Evolutionary conservation across 2,888 invertebrate genomes (phyloP).

Genomic region (Harpagoxenus sublaevis): DNA sequence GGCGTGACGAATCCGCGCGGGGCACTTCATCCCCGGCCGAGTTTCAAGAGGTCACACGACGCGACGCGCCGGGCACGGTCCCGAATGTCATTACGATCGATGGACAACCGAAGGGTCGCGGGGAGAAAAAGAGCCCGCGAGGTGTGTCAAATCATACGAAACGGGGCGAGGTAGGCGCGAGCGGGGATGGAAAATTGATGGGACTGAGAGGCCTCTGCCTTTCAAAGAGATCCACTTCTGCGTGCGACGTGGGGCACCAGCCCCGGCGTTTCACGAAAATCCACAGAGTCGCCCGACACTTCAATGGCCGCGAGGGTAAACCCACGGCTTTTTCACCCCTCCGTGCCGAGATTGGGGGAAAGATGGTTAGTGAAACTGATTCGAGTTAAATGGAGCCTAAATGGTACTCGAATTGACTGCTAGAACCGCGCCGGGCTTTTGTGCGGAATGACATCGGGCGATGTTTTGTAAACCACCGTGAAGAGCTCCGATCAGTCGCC

Average conservation of each 20-base stretch:
- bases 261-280: slow-evolving; percentile 65
- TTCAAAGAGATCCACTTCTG: slow-evolving; percentile 53
- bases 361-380: slow-evolving; percentile 80
- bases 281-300: slow-evolving; percentile 51
- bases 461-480: slow-evolving; percentile 60
- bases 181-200: slow-evolving; percentile 77
- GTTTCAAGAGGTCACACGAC: slow-evolving; percentile 57
- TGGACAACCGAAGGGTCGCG: slow-evolving; percentile 44
- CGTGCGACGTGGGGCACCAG: slow-evolving; percentile 33
- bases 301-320: slow-evolving; percentile 55
- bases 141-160: slow-evolving; percentile 65
- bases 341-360: slow-evolving; percentile 40
- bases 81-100: slow-evolving; percentile 65
- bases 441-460: slow-evolving; percentile 65
- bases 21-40: slow-evolving; percentile 66
- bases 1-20: slow-evolving; percentile 74
- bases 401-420: slow-evolving; percentile 81
- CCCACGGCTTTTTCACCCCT: slow-evolving; percentile 45
- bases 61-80: slow-evolving; percentile 25
- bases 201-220: slow-evolving; percentile 44
- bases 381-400: slow-evolving; percentile 82
- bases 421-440: slow-evolving; percentile 66
- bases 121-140: slow-evolving; percentile 30
- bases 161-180: slow-evolving; percentile 67
- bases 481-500: slow-evolving; percentile 21